Evolutionary conservation across 2,113 vertebrate species (phyloP), one percentile per base, ranked within the genome.

Genomic region (Egretta garzetta): DNA sequence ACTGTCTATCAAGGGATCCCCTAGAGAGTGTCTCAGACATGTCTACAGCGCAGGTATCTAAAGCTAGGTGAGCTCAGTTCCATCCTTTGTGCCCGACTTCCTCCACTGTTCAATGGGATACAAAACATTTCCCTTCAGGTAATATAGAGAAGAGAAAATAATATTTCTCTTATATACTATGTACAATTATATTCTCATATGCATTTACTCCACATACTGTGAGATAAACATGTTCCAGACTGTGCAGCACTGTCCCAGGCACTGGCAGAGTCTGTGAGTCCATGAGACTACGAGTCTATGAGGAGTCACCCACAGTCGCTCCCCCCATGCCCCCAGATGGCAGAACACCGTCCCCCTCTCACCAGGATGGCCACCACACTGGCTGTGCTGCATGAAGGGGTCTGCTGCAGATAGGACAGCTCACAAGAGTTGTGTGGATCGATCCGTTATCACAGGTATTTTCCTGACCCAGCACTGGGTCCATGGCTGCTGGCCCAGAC

Each of bases 371-470:
- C 60, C 16, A 37, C 24, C 1, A 1, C 20, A 8, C 24, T 3
- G 2, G 17, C 24, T 60, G 67, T 67, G 18, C 43, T n/a, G 16
- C 24, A 12, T 17, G 37, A 67, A 79, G 22, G 10, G 5, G 9
- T 63, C 43, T 47, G 28, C 33, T 39, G 20, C 56, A 71, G 45
- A 59, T 35, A 33, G 0, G 0, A 17, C 24, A 71, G 17, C 20
- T 71, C 33, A 24, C 22, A 33, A 15, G 33, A 73, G 32, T 8
- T 80, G 15, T 33, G 10, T 33, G 23, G n/a, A 67, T 62, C 1
- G 0, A 24, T 8, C 5, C 26, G 3, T 43, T 60, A 11, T 26
- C 22, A 21, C 0, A 0, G 22, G 8, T 32, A 26, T 76, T 77
- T 49, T 73, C 41, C 77, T 43, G 37, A 60, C 18, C 8, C 45